Evolutionary conservation across 2,888 invertebrate genomes (phyloP).

Genomic region (Drosophila monieri): DNA sequence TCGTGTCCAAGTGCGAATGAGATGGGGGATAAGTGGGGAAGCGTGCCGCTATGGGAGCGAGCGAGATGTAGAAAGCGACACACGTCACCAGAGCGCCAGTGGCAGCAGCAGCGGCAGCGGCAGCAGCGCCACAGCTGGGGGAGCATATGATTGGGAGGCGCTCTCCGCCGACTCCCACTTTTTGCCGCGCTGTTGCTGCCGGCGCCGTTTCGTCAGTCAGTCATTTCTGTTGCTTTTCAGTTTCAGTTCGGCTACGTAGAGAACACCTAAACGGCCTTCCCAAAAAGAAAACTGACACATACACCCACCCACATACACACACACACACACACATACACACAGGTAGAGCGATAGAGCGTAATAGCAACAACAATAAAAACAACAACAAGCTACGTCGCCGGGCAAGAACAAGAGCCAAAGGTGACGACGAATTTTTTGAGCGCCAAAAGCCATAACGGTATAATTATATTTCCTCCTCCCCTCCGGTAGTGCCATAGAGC

Average conservation of each 20-base stretch:
- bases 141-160: slow-evolving; percentile 1
- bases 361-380: slow-evolving; percentile 23
- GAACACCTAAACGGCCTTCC: slow-evolving; percentile 37
- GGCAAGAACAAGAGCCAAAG: slow-evolving; percentile 42
- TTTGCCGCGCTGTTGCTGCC: slow-evolving; percentile 14
- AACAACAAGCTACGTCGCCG: neutral
- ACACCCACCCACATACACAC: slow-evolving; percentile 30
- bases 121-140: neutral
- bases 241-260: slow-evolving; percentile 69
- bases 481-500: neutral
- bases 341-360: slow-evolving; percentile 34
- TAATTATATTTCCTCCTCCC: neutral
- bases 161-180: slow-evolving; percentile 8
- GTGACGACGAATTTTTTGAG: slow-evolving; percentile 69
- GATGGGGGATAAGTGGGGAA: neutral
- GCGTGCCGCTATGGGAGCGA: neutral
- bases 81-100: neutral
- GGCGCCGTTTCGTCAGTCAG: slow-evolving; percentile 52
- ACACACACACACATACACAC: slow-evolving; percentile 27
- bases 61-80: slow-evolving; percentile 1
- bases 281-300: slow-evolving; percentile 16
- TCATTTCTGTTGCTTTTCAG: slow-evolving; percentile 73
- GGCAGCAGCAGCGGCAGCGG: neutral
- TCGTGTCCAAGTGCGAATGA: slow-evolving; percentile 6
- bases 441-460: slow-evolving; percentile 53